phyloP scores from a whole-genome alignment of 1,140 invertebrate species.

The Drosophila cardini region DNA sequence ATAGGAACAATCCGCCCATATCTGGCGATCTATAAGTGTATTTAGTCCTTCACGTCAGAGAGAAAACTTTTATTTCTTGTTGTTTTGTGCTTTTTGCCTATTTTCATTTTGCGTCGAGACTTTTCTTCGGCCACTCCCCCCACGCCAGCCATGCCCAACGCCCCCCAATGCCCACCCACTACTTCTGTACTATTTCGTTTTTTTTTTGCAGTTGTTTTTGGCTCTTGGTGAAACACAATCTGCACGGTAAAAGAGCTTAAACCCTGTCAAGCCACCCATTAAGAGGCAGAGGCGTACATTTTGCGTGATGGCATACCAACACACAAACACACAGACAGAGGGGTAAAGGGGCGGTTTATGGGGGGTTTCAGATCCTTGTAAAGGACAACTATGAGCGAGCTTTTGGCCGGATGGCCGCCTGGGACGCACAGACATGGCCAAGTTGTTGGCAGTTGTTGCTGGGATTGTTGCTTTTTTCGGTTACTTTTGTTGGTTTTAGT shows the following conservation, averaged over 20 bases:
- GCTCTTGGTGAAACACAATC: slow-evolving; percentile 76
- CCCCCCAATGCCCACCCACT: neutral
- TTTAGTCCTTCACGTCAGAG: too few species aligned
- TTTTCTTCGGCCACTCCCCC: slow-evolving; percentile 30
- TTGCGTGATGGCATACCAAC: slow-evolving; percentile 78
- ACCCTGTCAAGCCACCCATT: slow-evolving; percentile 84
- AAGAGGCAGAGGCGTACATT: slow-evolving; percentile 74
- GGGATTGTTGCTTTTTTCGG: slow-evolving; percentile 63
- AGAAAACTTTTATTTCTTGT: neutral
- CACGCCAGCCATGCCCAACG: neutral
- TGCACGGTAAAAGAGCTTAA: slow-evolving; percentile 82
- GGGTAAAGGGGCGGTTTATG: neutral
- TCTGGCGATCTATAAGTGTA: too few species aligned
- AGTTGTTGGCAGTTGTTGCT: slow-evolving; percentile 74
- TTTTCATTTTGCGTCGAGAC: slow-evolving; percentile 44
- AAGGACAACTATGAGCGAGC: slow-evolving; percentile 78
- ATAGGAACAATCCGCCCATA: too few species aligned
- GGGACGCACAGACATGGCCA: slow-evolving; percentile 64
- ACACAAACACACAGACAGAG: slow-evolving; percentile 48
- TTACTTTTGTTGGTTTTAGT: slow-evolving; percentile 70
- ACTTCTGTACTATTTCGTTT: slow-evolving; percentile 23
- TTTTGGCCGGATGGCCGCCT: slow-evolving; percentile 59
- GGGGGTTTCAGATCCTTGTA: slow-evolving; percentile 35
- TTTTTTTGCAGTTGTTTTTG: slow-evolving; percentile 45
- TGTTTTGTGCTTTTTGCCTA: slow-evolving; percentile 19